These are phyloP conservation scores for Ametastegia equiseti DNA, from an alignment of 2,888 invertebrate species.

Conservation along the genomic window DNA sequence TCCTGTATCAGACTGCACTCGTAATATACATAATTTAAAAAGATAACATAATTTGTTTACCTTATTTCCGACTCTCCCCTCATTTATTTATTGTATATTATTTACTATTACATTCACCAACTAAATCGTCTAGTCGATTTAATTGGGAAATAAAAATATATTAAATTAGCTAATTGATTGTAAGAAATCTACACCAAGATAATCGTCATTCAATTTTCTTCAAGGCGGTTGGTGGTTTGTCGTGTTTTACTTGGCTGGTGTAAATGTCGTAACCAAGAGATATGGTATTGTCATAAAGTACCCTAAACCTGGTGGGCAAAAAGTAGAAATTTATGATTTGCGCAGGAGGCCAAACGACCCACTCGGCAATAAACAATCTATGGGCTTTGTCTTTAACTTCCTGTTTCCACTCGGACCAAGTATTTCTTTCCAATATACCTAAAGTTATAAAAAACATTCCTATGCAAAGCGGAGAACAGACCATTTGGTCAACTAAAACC, in stretches of 20 bases:
- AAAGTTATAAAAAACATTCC: conserved; percentile 87
- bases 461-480: conserved; percentile 91
- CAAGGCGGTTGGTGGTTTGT: conserved; percentile 59
- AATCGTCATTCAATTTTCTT: conserved; percentile 47
- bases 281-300: conserved; percentile 91
- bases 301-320: conserved; percentile 88
- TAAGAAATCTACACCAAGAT: conserved; percentile 8
- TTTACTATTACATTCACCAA: background rate
- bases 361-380: conserved; percentile 90
- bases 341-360: conserved; percentile 95
- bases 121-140: background rate
- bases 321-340: conserved; percentile 95
- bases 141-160: background rate
- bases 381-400: conserved; percentile 87
- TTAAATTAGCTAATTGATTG: conserved; percentile 22
- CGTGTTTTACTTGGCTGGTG: conserved; percentile 88
- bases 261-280: conserved; percentile 92
- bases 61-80: background rate
- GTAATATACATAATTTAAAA: background rate
- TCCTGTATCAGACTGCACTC: background rate
- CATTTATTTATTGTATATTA: background rate
- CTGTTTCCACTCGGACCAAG: conserved; percentile 79
- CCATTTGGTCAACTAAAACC: conserved; percentile 88
- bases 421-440: conserved; percentile 84
- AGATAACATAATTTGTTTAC: background rate